Conservation (phyloP, 2,888 invertebrate species). For the Drosophila nigritarsus region DNA sequence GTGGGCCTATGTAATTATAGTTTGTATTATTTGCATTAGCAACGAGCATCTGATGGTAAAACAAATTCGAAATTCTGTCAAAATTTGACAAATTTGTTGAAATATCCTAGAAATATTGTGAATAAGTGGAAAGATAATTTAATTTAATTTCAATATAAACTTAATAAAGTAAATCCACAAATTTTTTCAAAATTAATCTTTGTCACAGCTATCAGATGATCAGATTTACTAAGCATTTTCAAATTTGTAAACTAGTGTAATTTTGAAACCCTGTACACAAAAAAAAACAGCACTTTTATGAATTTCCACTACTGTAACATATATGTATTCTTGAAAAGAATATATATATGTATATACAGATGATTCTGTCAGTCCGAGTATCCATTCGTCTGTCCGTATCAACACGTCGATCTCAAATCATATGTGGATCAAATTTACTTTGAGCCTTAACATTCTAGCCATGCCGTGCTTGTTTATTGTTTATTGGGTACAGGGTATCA, state of each 20-base stretch:
- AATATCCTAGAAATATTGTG: neutral
- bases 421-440: neutral
- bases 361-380: neutral
- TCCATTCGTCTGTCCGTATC: neutral
- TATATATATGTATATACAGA: neutral
- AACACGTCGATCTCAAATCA: neutral
- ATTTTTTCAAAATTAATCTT: neutral
- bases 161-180: neutral
- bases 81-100: neutral
- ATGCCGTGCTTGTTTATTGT: constrained; percentile 5
- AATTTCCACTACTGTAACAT: neutral
- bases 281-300: neutral
- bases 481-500: constrained; percentile 13
- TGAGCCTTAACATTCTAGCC: neutral
- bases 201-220: neutral
- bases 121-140: neutral
- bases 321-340: neutral
- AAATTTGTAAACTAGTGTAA: constrained; percentile 1
- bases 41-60: constrained; percentile 1
- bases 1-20: constrained; percentile 1
- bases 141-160: neutral
- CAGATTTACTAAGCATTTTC: neutral
- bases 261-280: constrained; percentile 2
- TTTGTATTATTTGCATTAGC: constrained; percentile 1
- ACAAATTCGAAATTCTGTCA: neutral